Conservation (phyloP, 2,888 invertebrate species). For the Pelosia muscerda region DNA sequence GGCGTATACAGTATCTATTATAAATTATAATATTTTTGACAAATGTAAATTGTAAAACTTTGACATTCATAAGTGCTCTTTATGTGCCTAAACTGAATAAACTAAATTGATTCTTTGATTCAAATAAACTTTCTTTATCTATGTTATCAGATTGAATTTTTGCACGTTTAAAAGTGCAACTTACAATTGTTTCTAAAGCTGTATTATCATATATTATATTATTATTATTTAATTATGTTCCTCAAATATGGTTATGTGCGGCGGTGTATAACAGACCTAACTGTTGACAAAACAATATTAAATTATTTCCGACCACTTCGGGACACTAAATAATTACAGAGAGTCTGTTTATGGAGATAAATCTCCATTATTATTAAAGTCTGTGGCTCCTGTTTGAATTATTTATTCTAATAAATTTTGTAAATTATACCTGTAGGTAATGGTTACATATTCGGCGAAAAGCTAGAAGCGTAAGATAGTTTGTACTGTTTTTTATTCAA, state of each 20-base stretch:
- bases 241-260: not conserved
- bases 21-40: no score
- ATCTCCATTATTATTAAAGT: slow-evolving; percentile 33
- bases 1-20: no score
- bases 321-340: slow-evolving; percentile 26
- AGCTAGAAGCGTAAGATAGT: no score
- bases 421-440: slow-evolving; percentile 11
- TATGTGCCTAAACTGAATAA: no score
- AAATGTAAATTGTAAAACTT: no score
- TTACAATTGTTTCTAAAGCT: no score
- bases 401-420: slow-evolving; percentile 26
- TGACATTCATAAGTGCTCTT: no score
- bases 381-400: slow-evolving; percentile 26
- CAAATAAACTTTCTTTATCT: not conserved
- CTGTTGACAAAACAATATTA: slow-evolving; percentile 41
- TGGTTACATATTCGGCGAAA: not conserved
- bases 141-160: not conserved
- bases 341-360: slow-evolving; percentile 27
- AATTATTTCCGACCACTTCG: slow-evolving; percentile 41
- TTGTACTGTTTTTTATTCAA: no score
- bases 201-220: no score
- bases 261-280: not conserved
- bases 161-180: not conserved
- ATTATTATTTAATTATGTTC: not conserved
- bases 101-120: no score